Conservation (phyloP, 2,797 vertebrate genomes). For the Rhynchotus rufescens region DNA sequence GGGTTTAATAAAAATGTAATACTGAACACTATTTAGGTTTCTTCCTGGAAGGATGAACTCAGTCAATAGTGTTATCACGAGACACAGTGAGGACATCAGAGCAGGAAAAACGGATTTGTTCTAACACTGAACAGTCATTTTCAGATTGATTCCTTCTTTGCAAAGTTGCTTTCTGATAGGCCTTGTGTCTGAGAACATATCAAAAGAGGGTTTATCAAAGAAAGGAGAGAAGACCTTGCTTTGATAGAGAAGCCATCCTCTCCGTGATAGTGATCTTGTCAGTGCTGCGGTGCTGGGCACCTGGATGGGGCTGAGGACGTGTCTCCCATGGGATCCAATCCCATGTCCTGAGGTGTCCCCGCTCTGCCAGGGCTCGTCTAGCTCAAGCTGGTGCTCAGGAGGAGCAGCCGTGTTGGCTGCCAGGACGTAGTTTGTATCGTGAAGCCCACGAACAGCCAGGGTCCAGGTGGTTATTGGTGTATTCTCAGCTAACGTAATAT, state of each 20-base stretch:
- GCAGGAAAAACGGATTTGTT: background rate
- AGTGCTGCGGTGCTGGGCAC: too few species aligned
- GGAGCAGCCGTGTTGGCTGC: background rate
- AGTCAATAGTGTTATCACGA: background rate
- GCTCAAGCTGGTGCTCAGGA: background rate
- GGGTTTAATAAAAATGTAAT: slow-evolving; percentile 13
- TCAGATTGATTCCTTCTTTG: background rate
- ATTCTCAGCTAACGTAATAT: background rate
- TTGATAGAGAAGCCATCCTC: background rate
- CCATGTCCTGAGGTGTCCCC: background rate
- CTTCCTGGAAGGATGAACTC: background rate
- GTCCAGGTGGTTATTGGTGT: background rate
- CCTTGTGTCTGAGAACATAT: background rate
- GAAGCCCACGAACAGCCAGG: background rate
- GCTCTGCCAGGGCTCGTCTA: background rate
- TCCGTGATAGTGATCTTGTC: background rate
- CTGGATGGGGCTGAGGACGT: background rate
- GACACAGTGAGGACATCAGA: background rate
- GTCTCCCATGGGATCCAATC: background rate
- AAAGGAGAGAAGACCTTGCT: too few species aligned
- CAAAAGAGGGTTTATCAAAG: background rate
- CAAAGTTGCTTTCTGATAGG: background rate
- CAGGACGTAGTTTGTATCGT: background rate
- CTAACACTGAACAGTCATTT: background rate
- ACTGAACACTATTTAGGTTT: background rate